Conservation (phyloP, 1,140 invertebrate genomes). For the Lucilia sericata region DNA sequence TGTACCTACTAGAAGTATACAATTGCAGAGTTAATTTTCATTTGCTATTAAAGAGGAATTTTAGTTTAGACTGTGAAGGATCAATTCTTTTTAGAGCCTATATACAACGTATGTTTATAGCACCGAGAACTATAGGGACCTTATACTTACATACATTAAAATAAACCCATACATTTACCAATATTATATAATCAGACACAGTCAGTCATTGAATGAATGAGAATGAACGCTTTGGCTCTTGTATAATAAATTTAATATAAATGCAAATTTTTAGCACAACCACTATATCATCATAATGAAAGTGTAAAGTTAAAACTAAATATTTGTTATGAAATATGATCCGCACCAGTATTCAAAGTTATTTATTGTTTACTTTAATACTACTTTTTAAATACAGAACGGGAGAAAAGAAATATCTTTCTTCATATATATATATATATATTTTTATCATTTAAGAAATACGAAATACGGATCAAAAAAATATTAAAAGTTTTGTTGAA, state of each 20-base stretch:
- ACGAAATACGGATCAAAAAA: no score
- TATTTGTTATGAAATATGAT: conserved; percentile 43
- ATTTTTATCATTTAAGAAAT: background rate
- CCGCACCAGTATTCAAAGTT: conserved; percentile 38
- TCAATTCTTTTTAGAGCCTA: no score
- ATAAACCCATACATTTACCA: background rate
- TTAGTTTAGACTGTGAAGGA: no score
- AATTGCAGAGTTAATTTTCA: no score
- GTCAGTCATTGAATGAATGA: background rate
- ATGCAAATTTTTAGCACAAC: conserved; percentile 39
- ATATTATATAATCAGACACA: background rate
- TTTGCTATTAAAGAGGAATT: no score
- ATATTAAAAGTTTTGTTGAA: no score
- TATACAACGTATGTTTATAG: no score
- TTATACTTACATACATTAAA: background rate
- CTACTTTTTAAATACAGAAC: background rate
- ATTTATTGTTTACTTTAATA: conserved; percentile 10
- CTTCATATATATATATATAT: background rate
- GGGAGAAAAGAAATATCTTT: background rate
- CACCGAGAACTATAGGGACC: no score
- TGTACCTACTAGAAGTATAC: no score
- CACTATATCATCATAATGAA: conserved; percentile 28
- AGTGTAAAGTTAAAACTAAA: conserved; percentile 42
- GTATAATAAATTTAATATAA: conserved; percentile 39
- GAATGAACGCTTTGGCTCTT: background rate